phyloP scores from a whole-genome alignment of 2,888 invertebrate genomes.

The Chaetoderma sp. region DNA sequence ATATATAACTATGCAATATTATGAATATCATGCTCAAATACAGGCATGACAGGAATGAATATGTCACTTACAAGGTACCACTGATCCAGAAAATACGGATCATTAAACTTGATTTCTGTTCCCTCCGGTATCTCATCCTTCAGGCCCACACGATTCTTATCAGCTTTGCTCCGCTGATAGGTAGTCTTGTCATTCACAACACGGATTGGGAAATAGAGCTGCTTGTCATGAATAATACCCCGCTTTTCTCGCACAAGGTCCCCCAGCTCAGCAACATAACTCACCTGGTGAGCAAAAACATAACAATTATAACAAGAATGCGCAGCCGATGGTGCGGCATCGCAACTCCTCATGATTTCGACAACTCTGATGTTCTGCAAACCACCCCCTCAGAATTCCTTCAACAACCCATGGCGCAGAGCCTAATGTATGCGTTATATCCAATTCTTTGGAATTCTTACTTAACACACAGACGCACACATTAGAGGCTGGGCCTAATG shows the following conservation, averaged over 20 bases:
- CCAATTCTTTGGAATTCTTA: no score
- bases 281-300: conserved; percentile 43
- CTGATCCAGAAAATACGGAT: conserved; percentile 55
- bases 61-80: conserved; percentile 61
- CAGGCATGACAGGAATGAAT: no score
- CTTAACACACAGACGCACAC: no score
- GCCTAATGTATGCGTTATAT: no score
- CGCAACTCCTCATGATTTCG: background rate
- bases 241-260: conserved; percentile 52
- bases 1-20: no score
- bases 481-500: no score
- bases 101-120: conserved; percentile 43
- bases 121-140: conserved; percentile 1
- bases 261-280: conserved; percentile 55
- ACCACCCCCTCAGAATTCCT: no score
- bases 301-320: background rate
- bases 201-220: conserved; percentile 49
- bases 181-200: conserved; percentile 47
- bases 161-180: conserved; percentile 42
- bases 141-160: background rate
- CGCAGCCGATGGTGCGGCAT: background rate
- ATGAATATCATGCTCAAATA: no score
- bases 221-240: conserved; percentile 55
- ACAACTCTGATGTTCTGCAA: no score
- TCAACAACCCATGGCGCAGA: no score